These are phyloP conservation scores for Lucifuga dentata DNA, from an alignment of 2,113 vertebrate species.

Conservation along the genomic window DNA sequence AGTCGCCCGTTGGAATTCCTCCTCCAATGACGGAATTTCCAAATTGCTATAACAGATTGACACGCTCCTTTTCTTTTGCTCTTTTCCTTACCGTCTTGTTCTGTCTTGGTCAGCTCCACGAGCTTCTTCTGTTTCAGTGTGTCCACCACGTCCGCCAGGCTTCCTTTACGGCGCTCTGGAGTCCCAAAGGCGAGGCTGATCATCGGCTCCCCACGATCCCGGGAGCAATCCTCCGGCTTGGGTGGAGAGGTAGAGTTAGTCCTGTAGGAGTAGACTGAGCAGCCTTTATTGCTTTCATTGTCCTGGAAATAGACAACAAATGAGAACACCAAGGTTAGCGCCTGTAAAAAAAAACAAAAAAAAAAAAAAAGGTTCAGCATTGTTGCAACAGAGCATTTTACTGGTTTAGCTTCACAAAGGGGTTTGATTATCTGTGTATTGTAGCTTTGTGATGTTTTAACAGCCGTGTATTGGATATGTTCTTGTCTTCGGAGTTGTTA, in stretches of 20 bases:
- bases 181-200: slow-evolving; percentile 91
- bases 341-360: too few relatives aligned
- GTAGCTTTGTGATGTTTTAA: too few relatives aligned
- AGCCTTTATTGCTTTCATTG: slow-evolving; percentile 91
- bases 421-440: too few relatives aligned
- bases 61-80: neutral
- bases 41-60: too few relatives aligned
- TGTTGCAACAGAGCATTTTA: too few relatives aligned
- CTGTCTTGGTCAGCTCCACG: slow-evolving; percentile 96
- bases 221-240: slow-evolving; percentile 92
- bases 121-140: slow-evolving; percentile 98
- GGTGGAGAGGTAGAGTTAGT: slow-evolving; percentile 96
- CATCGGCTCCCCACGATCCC: slow-evolving; percentile 89
- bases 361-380: too few relatives aligned
- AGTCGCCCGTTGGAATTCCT: neutral
- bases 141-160: slow-evolving; percentile 97
- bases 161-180: slow-evolving; percentile 95
- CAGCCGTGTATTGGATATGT: too few relatives aligned
- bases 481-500: too few relatives aligned
- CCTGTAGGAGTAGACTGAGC: slow-evolving; percentile 93
- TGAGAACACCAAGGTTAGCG: neutral
- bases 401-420: too few relatives aligned
- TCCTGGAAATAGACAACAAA: slow-evolving; percentile 82
- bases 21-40: neutral
- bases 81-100: slow-evolving; percentile 89